phyloP scores from a whole-genome alignment of 2,797 vertebrate species.

The Chelmon rostratus region DNA sequence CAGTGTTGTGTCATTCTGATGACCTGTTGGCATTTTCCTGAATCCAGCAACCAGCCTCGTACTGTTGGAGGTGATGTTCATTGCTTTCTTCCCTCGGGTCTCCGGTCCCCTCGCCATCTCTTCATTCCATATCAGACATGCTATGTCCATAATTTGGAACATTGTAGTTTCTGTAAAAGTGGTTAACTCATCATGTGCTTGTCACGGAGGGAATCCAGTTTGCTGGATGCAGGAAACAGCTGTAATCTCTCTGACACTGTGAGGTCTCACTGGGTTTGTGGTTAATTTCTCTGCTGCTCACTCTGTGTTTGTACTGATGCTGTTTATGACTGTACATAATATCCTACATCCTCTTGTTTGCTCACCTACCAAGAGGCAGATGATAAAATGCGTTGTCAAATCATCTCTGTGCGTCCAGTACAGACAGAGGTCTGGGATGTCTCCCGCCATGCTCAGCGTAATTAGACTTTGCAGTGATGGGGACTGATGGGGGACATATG shows the following conservation, averaged over 20 bases:
- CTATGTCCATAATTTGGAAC: neutral
- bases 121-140: conserved; percentile 18
- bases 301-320: neutral
- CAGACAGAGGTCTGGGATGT: neutral
- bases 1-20: conserved; percentile 5
- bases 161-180: neutral
- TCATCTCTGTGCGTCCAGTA: neutral
- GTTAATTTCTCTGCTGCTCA: conserved; percentile 5
- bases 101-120: neutral
- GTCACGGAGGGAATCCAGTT: neutral
- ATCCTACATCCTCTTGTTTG: neutral
- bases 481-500: too few species aligned
- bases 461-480: neutral
- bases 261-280: conserved; percentile 1
- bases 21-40: conserved; percentile 35
- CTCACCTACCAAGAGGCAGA: neutral
- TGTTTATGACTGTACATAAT: neutral
- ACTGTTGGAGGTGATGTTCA: neutral
- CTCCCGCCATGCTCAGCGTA: neutral
- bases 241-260: neutral
- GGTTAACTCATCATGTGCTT: neutral
- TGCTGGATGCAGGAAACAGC: conserved; percentile 44
- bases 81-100: neutral
- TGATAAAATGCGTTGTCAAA: neutral
- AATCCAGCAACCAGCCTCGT: conserved; percentile 38